Base-by-base conservation (phyloP, 64 coral and sea anemone species). In the Platygyra sinensis region DNA sequence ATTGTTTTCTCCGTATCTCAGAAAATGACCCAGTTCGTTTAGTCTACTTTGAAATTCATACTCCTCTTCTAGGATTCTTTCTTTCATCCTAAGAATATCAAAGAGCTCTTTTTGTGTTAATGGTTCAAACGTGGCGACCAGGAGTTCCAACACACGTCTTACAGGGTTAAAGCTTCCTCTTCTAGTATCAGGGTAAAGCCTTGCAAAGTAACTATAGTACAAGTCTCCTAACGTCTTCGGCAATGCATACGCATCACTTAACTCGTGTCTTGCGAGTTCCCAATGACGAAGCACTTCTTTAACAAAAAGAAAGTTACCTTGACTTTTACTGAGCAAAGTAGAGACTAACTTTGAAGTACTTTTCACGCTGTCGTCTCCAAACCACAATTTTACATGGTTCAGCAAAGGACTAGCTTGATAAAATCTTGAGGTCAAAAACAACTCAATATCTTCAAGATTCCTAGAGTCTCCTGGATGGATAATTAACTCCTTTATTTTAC, bases 241-340 rank as follows among this genome's bases (percentile, higher is more conserved):
- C 28, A 88, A 49, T 36, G 71, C 62, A 24, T 50, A 24, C 1
- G 46, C 62, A 54, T 80, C 32, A 27, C 36, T 73, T 60, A 71
- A 52, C 32, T 75, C 10, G 52, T 31, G 12, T 19, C 16, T 79
- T 38, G 74, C 22, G 5, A 19, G 60, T 17, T 87, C 22, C 78
- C 88, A 79, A n/a, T 94, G 79, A 33, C 87, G 18, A 54, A 94
- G 59, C 62, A 94, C 52, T 17, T 84, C 86, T 67, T 87, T 94
- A 13, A 94, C 84, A 27, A 84, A 91, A 10, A 94, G 71, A 32
- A 94, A 94, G 50, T 94, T 94, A 36, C 89, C 93, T 87, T 94
- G 88, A 82, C 93, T 87, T 33, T 87, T 86, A 4, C 67, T 15
- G 0, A 94, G 36, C 15, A 94, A 69, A 7, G 13, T 9, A 36